phyloP scores from a whole-genome alignment of 2,797 vertebrate genomes.

The Percopsis omiscomaycus region DNA sequence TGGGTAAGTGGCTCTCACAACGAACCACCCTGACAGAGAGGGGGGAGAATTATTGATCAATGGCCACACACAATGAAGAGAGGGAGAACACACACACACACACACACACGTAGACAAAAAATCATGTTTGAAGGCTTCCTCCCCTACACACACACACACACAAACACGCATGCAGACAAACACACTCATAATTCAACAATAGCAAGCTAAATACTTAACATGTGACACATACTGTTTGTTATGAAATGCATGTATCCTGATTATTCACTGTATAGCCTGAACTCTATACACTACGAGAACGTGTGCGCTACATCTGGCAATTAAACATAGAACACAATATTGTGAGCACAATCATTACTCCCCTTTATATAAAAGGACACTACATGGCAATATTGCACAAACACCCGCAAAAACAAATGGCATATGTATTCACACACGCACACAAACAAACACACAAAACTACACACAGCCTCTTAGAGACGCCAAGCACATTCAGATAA shows the following conservation, averaged over 20 bases:
- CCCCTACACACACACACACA: constrained; percentile 8
- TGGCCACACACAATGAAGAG: neutral
- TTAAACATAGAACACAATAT: too few species aligned
- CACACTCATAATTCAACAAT: neutral
- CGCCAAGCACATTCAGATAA: constrained; percentile 14
- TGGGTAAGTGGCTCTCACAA: constrained; percentile 50
- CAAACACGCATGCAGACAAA: constrained; percentile 9
- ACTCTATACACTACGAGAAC: too few species aligned
- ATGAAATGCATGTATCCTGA: too few species aligned
- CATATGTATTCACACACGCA: constrained; percentile 3
- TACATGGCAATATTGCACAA: neutral
- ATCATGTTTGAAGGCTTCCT: neutral
- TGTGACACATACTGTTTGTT: too few species aligned
- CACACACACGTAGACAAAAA: constrained; percentile 5
- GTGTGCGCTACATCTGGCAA: too few species aligned
- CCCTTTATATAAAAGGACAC: neutral
- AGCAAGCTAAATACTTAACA: neutral
- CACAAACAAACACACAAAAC: constrained; percentile 4
- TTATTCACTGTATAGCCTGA: too few species aligned
- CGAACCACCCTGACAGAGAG: constrained; percentile 17
- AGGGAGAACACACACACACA: constrained; percentile 9
- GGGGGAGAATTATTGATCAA: constrained; percentile 44
- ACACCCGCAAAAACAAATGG: neutral
- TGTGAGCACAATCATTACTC: too few species aligned
- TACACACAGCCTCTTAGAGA: constrained; percentile 13